phyloP scores from a whole-genome alignment of 2,888 invertebrate species.

The Chrysolina haemoptera region DNA sequence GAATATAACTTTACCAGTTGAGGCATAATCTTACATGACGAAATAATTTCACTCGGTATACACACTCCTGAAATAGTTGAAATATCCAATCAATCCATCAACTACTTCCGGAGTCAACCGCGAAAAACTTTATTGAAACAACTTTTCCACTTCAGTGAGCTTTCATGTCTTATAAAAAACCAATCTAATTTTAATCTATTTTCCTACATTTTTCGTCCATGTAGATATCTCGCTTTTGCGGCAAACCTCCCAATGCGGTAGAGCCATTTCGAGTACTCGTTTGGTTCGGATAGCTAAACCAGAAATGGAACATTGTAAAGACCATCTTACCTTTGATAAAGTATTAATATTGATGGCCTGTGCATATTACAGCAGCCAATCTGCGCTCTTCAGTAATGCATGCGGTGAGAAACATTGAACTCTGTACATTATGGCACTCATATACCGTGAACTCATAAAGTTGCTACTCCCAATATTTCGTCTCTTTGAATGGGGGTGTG shows the following conservation, averaged over 20 bases:
- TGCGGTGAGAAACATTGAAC: conserved; percentile 42
- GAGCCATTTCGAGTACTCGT: conserved; percentile 32
- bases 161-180: conserved; percentile 5
- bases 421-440: conserved; percentile 5
- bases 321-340: conserved; percentile 49
- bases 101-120: background rate
- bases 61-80: background rate
- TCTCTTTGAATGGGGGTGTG: too few species aligned
- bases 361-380: conserved; percentile 69
- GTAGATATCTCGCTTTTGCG: conserved; percentile 26
- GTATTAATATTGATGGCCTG: conserved; percentile 67
- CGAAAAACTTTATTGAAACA: background rate
- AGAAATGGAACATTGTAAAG: conserved; percentile 24
- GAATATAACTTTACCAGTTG: too few species aligned
- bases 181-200: conserved; percentile 1
- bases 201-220: conserved; percentile 15
- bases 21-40: too few species aligned
- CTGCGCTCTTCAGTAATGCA: conserved; percentile 67
- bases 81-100: background rate
- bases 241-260: conserved; percentile 35
- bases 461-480: background rate
- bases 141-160: background rate
- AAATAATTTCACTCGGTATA: background rate
- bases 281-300: conserved; percentile 29
- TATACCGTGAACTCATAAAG: background rate